These are phyloP conservation scores for Gymnopithys bicolor DNA, from an alignment of 2,797 vertebrate species.

Conservation along the genomic window DNA sequence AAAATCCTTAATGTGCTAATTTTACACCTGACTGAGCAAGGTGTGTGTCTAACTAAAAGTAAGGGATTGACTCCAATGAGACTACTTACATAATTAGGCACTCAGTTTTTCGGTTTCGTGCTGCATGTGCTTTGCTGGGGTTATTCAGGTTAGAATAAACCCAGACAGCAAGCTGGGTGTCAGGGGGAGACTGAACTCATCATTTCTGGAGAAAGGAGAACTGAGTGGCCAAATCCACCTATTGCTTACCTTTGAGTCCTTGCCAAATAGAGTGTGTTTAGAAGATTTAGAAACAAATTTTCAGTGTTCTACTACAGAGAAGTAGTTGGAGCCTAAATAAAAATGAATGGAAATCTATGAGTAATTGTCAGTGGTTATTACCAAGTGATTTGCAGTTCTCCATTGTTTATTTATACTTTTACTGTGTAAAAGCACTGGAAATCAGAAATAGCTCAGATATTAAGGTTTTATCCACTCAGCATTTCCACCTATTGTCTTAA, in stretches of 20 bases:
- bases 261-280: neutral
- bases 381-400: neutral
- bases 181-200: neutral
- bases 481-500: neutral
- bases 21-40: conserved; percentile 53
- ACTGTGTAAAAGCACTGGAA: neutral
- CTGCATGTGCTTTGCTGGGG: neutral
- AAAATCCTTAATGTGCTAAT: conserved; percentile 19
- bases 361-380: neutral
- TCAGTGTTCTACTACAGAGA: neutral
- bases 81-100: neutral
- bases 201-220: neutral
- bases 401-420: conserved; percentile 18
- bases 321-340: neutral
- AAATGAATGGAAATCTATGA: neutral
- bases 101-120: neutral
- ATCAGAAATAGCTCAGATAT: neutral
- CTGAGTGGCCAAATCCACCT: neutral
- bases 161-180: neutral
- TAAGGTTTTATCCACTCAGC: neutral
- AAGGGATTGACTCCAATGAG: conserved; percentile 11
- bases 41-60: conserved; percentile 13
- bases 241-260: neutral
- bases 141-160: neutral
- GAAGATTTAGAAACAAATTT: neutral